phyloP scores from a whole-genome alignment of 2,888 invertebrate genomes.

The Balanococcus diminutus region DNA sequence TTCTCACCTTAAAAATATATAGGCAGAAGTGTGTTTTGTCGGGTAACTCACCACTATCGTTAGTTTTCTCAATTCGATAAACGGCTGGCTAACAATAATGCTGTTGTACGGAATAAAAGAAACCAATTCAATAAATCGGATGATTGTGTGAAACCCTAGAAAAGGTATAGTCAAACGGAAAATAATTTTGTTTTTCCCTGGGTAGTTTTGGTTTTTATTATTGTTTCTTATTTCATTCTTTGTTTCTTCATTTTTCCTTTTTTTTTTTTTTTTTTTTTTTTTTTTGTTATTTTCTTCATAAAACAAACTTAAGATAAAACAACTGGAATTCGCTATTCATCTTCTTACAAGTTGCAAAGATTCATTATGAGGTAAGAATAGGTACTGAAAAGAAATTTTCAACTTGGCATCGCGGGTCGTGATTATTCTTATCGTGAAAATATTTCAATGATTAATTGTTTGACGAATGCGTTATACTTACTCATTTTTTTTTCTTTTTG shows the following conservation, averaged over 20 bases:
- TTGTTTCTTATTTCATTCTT: not conserved
- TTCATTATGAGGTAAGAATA: conserved; percentile 1
- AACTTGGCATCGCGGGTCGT: not conserved
- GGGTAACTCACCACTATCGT: not conserved
- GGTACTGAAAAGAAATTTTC: not conserved
- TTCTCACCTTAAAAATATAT: not conserved
- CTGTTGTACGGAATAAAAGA: not conserved
- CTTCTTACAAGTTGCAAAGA: not conserved
- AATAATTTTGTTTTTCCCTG: conserved; percentile 14
- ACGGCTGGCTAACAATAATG: not conserved
- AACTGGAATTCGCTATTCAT: not conserved
- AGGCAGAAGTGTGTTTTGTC: not conserved
- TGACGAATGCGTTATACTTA: not conserved
- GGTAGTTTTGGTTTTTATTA: not conserved
- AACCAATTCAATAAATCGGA: conserved; percentile 40
- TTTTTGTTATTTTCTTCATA: too few species aligned
- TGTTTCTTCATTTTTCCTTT: not conserved
- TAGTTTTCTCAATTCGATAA: not conserved
- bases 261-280: not conserved
- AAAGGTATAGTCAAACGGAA: conserved; percentile 16
- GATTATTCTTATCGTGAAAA: not conserved
- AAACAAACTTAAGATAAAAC: conserved; percentile 18
- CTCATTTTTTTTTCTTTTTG: not conserved
- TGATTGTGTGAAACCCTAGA: conserved; percentile 24
- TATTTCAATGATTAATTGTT: conserved; percentile 25